Evolutionary conservation across 23 tunicate genomes (phyloP), one percentile per base, ranked within the genome.

Genomic region (Ciona savignyi): DNA sequence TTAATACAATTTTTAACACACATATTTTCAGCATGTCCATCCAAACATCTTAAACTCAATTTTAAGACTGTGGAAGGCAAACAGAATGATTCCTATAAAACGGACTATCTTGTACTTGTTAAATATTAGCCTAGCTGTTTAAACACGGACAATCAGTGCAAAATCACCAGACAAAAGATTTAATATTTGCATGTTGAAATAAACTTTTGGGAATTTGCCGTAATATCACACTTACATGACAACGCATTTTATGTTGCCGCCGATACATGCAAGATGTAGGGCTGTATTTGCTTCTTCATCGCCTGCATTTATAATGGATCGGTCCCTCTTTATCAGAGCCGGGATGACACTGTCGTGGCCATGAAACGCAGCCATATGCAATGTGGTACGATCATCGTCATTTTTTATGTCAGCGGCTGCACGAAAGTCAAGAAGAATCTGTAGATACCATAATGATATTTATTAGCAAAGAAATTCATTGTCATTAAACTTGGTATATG

Each of bases 321-420:
- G 90, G 56, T 92, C 98, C 30, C 87, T 49, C 56, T 70, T 60
- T 20, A 85, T 79, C 26, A 92, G 87, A n/a, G 80, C 92, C 2
- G 92, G 93, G 0, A 92, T 92, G 35, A 92, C 69, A 15, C 71
- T 31, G 31, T 80, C 86, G 31, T 92, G 85, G 23, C 98, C 98
- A 65, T 85, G 85, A 15, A 75, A 63, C n/a, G 98, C 93, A 30
- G 98, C 98, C 91, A 85, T 92, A 65, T 92, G 98, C 30, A 92
- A 63, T 29, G 98, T 85, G 32, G 98, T 92, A 4, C 91, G 79
- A 62, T 92, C 98, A 60, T 85, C 98, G 66, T 92, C 98, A 67
- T 92, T 92, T 51, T 83, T 82, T 32, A 85, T 80, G 76, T 92
- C 93, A 23, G 93, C 93, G 1, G 91, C 66, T 22, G 98, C 98